Evolutionary conservation across 2,113 vertebrate species (phyloP), one percentile per base, ranked within the genome.

Genomic region (Burhinus oedicnemus): DNA sequence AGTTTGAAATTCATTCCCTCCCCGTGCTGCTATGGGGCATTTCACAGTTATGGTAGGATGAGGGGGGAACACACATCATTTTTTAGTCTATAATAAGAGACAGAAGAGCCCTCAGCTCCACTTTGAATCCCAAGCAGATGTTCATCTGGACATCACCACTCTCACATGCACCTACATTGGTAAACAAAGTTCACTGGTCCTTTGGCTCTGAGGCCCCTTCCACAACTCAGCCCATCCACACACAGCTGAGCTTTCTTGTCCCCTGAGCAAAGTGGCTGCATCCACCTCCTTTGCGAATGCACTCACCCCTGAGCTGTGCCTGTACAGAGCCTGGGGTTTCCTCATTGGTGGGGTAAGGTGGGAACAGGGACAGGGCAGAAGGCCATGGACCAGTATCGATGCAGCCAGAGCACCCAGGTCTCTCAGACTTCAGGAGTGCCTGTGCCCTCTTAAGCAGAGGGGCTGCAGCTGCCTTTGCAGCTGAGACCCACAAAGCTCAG

Each of bases 381-480:
- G 66, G 10, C 66, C 61, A 8, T 0, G 0, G 49, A 7, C 7
- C 65, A 34, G 16, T 3, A 23, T 36, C 3, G 3, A 8, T 44
- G 70, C 38, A 45, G 26, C 21, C 36, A 12, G 44, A 51, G 40
- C 20, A 51, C 34, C 38, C 68, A 7, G 29, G 51, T 23, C 42
- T 44, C 65, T 26, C 4, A 8, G 45, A 5, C 23, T 34, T 44
- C 26, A 12, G 38, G n/a, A 51, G 44, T 18, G 22, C 6, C 70
- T 0, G 0, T 62, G 23, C 2, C 12, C 26, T 20, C 27, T 23
- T 26, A 8, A 82, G 57, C 42, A 40, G 51, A 16, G 68, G 32
- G 6, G 19, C 52, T 38, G 64, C 47, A 36, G 36, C 68, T 1
- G 0, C 30, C 18, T 29, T 32, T 54, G 72, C 32, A 40, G 38